Percentiles rank a stretch among this genome's conserved stretches.
Conservation (phyloP, 2,113 vertebrate species). For the Hystrix brachyura region DNA sequence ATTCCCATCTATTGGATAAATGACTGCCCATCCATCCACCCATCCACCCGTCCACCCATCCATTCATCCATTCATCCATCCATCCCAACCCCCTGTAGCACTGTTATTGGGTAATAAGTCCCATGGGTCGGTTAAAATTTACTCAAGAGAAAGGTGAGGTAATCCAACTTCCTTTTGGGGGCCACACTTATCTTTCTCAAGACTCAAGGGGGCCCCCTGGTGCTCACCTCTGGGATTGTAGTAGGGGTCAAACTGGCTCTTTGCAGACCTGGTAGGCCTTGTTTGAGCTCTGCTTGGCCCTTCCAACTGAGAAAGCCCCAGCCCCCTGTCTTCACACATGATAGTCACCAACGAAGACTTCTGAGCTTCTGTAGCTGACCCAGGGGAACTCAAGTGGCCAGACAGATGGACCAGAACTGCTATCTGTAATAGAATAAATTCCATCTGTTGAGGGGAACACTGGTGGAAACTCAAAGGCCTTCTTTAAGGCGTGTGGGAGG, state of each 20-base stretch:
- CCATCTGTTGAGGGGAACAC: neutral
- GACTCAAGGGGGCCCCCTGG: conserved; percentile 47
- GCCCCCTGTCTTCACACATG: neutral
- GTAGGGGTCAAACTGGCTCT: neutral
- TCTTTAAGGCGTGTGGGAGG: neutral
- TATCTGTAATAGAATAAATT: neutral
- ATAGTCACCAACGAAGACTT: neutral
- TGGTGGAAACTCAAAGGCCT: neutral
- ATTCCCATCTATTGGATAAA: neutral
- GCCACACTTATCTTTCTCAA: neutral
- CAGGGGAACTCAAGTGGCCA: neutral
- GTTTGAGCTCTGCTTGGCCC: neutral
- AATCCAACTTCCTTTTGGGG: neutral
- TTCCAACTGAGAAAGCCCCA: neutral
- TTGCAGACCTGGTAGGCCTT: neutral
- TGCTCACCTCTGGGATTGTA: conserved; percentile 38
- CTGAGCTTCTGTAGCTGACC: neutral
- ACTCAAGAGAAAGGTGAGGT: conserved; percentile 1
- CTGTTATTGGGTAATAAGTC: neutral
- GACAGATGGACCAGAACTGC: neutral
- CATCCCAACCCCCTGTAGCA: neutral
- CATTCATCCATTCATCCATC: neutral
- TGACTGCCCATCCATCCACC: neutral
- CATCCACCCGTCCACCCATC: neutral
- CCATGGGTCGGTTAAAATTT: neutral